Evolutionary conservation across 2,113 vertebrate species (phyloP), one percentile per base, ranked within the genome.

Genomic region (Daubentonia madagascariensis): DNA sequence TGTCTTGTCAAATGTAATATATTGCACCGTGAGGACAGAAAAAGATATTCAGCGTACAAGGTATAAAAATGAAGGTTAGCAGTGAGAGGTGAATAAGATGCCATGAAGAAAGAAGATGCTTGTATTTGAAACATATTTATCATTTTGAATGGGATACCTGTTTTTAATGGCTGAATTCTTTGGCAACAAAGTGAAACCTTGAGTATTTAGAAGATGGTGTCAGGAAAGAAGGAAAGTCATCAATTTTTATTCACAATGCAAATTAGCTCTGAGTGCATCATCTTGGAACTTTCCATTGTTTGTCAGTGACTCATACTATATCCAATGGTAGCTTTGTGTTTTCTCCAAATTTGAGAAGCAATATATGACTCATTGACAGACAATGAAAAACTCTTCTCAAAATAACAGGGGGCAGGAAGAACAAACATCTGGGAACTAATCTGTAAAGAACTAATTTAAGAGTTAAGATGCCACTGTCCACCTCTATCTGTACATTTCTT

Each of bases 351-450:
- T 88, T 68, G 17, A 86, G 85, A 89, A 92, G 90, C 40, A 48
- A 23, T 28, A 7, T 52, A 37, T 97, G 97, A 98, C 88, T 98
- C 97, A 97, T n/a, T 86, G 88, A 85, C 20, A 96, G 68, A 97
- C 81, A 96, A 98, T 85, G 48, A 76, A 80, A 91, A 67, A 20
- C 23, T 70, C 37, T 94, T 45, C 54, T 57, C 76, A 18, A 61
- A 85, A 94, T 50, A 95, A 91, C 79, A 91, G 40, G 76, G 83
- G n/a, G 28, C 35, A 61, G 43, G 70, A 85, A 67, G 73, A 89
- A 63, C 45, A 88, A 91, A 95, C 76, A 96, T 94, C 96, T 88
- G 89, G 75, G 65, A 79, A 73, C 25, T 11, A n/a, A 94, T 57
- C 48, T 50, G 35, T 52, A 59, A 65, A 91, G 85, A 87, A 68